Base-by-base conservation (phyloP, 2,113 vertebrate species). In the Microcebus murinus region DNA sequence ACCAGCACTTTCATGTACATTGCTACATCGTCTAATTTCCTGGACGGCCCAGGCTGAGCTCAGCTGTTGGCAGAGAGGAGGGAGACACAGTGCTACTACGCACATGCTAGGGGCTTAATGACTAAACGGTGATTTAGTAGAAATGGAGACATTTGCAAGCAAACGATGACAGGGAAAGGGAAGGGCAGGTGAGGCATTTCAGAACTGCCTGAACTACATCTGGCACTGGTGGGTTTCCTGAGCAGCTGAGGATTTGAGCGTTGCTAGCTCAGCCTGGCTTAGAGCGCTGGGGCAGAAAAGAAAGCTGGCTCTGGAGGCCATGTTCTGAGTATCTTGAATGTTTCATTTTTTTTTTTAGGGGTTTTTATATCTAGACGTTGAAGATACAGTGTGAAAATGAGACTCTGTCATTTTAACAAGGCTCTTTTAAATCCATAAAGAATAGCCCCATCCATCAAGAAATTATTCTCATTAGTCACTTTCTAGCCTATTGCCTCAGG, bases 401-500 rank as follows among this genome's bases (percentile, higher is more conserved):
- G 95, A 45, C n/a, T 61, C 73, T 80, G 31, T 63, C 95, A n/a
- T 94, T 83, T 77, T 71, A 87, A 95, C 61, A 82, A 67, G 80
- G 77, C 45, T 87, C 67, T 96, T 93, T 97, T 80, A 91, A 93
- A 95, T 84, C 70, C 71, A 34, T 52, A 94, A 97, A 91, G 63
- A 92, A 89, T 61, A 90, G 90, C 36, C 83, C 80, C 93, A 95
- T 97, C 31, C 0, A 96, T 97, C 90, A 96, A 96, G 91, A 97
- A 95, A 92, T 87, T 39, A 88, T 67, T 88, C 93, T 93, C 97
- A 94, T 97, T 94, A 85, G 87, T 97, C 94, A 95, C 68, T 94
- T 92, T 90, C 95, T 70, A 85, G 76, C 36, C 90, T 90, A n/a
- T 20, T 95, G 86, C 76, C 96, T 95, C 76, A 34, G 65, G 96